These are phyloP conservation scores for Trichogramma pretiosum DNA, from an alignment of 1,140 invertebrate genomes.

Conservation along the genomic window DNA sequence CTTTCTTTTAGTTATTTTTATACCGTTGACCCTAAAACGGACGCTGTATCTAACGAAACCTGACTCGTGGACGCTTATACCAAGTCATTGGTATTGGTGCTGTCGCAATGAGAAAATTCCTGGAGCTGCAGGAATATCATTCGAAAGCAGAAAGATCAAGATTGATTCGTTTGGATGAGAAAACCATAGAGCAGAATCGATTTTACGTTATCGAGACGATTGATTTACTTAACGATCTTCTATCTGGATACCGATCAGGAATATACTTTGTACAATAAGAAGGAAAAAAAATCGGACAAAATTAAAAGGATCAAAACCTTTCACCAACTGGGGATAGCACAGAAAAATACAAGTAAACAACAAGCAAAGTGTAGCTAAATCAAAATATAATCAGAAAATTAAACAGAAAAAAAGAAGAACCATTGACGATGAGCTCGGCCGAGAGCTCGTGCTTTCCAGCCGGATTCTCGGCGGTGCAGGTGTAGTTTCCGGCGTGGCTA, in stretches of 20 bases:
- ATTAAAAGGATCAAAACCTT: no score
- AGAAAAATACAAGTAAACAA: no score
- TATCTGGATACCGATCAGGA: no score
- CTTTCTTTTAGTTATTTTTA: no score
- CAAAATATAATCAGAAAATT: no score
- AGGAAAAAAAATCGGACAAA: no score
- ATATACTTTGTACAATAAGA: no score
- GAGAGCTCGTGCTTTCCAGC: conserved; percentile 58
- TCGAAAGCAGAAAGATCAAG: no score
- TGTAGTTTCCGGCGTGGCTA: conserved; percentile 69
- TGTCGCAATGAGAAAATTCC: conserved; percentile 42
- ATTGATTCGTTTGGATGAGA: conserved; percentile 38
- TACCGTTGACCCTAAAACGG: conserved; percentile 49
- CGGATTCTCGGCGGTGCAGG: conserved; percentile 68
- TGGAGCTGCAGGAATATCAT: conserved; percentile 44
- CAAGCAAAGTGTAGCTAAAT: no score
- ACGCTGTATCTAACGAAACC: conserved; percentile 52
- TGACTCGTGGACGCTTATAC: conserved; percentile 58
- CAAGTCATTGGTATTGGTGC: conserved; percentile 49
- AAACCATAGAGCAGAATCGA: conserved; percentile 17
- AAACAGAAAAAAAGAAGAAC: conserved; percentile 42
- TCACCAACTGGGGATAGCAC: no score
- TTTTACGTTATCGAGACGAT: background rate
- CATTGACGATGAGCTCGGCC: conserved; percentile 60
- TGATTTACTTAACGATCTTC: no score